Percentiles rank a stretch among this genome's conserved stretches.
Evolutionary conservation across 30 jellyfish, hydroid and myxozoan genomes (phyloP).

Genomic region (Turritopsis rubra): DNA sequence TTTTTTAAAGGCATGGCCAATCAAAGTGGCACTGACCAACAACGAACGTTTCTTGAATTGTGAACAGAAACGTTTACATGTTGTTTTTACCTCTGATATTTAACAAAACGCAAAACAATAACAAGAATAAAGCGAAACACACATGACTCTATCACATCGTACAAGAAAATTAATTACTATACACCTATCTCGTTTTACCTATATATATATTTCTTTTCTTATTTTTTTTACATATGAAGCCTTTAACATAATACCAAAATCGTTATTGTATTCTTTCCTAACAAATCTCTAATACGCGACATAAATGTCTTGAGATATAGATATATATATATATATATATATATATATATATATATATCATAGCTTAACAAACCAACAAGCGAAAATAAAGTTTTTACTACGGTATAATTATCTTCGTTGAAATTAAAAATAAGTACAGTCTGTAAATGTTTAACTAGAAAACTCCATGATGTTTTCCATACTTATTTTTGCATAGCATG

Average conservation of each 20-base stretch:
- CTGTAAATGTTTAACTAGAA: neutral
- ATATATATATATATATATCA: neutral
- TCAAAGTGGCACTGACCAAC: neutral
- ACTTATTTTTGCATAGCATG: neutral
- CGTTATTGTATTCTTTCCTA: neutral
- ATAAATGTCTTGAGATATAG: too few species aligned
- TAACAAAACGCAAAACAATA: neutral
- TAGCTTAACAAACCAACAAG: neutral
- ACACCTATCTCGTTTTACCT: neutral
- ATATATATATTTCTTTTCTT: too few species aligned
- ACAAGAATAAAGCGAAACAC: neutral
- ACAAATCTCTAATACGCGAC: neutral
- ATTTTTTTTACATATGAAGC: too few species aligned
- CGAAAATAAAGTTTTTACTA: neutral
- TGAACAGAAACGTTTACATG: neutral
- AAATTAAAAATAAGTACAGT: too few species aligned
- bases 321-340: too few species aligned
- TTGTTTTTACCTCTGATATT: neutral
- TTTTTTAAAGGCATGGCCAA: slow-evolving; percentile 2
- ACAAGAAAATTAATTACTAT: too few species aligned
- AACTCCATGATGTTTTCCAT: neutral
- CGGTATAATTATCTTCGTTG: neutral
- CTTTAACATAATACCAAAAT: neutral
- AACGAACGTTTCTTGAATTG: neutral
- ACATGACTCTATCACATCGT: too few species aligned